phyloP scores from a whole-genome alignment of 2,797 vertebrate genomes.

The Percopsis omiscomaycus region DNA sequence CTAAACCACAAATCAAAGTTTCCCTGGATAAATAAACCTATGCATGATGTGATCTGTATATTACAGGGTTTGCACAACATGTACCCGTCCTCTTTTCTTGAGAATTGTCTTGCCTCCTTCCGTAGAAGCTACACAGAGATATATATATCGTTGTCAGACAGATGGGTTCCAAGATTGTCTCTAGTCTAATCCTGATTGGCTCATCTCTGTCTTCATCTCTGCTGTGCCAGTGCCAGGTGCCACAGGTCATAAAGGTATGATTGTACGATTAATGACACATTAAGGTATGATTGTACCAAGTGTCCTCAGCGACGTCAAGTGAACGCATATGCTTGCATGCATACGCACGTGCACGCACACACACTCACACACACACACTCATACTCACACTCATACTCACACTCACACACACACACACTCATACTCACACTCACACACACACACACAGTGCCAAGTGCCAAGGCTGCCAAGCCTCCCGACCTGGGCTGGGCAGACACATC shows the following conservation, averaged over 20 bases:
- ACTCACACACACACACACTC: constrained; percentile 4
- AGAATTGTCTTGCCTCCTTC: neutral
- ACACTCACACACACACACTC: neutral
- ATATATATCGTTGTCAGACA: no score
- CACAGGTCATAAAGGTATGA: constrained; percentile 18
- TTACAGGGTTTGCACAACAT: neutral
- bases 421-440: neutral
- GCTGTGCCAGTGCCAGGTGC: constrained; percentile 18
- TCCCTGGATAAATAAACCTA: neutral
- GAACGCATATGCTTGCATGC: neutral
- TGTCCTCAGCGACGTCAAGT: neutral
- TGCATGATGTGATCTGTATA: neutral
- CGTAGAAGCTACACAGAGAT: no score
- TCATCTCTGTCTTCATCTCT: constrained; percentile 5
- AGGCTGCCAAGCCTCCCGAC: no score
- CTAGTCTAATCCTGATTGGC: constrained; percentile 37
- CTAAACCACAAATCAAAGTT: neutral
- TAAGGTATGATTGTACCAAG: no score
- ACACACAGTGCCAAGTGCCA: neutral
- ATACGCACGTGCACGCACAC: neutral
- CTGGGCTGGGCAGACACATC: neutral
- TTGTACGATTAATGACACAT: no score
- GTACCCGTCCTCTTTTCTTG: neutral
- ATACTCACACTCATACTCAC: neutral
- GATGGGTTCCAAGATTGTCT: neutral